Conservation (phyloP, 2,888 invertebrate species). For the Scaeva pyrastri region DNA sequence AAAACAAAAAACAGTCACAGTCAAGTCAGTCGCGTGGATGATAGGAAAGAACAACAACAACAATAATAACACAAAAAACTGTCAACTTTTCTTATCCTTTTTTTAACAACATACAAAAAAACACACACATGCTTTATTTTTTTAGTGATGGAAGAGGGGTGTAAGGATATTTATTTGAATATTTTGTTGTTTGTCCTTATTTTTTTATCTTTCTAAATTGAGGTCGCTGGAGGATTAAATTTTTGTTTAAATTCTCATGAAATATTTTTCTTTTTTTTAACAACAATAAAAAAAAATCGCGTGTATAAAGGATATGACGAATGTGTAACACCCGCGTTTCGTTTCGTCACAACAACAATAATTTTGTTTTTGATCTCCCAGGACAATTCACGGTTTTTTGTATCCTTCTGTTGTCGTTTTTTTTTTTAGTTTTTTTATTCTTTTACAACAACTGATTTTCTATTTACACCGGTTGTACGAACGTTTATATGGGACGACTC, state of each 20-base stretch:
- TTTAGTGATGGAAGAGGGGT: background rate
- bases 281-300: conserved; percentile 17
- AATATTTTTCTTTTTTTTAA: background rate
- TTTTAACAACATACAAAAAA: conserved; percentile 30
- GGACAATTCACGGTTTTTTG: conserved; percentile 20
- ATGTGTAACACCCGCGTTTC: conserved; percentile 32
- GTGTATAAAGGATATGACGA: conserved; percentile 54
- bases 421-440: background rate
- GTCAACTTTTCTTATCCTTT: conserved; percentile 32
- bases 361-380: conserved; percentile 16
- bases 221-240: conserved; percentile 44
- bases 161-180: background rate
- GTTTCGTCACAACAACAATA: conserved; percentile 5
- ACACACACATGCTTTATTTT: conserved; percentile 28
- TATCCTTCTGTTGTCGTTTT: background rate
- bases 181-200: conserved; percentile 38
- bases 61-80: conserved; percentile 13
- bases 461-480: conserved; percentile 25
- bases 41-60: conserved; percentile 26
- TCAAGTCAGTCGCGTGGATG: conserved; percentile 24
- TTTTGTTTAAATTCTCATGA: conserved; percentile 34
- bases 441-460: background rate
- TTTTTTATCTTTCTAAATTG: conserved; percentile 26
- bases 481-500: background rate
- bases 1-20: background rate